Percentiles rank a stretch among this genome's conserved stretches.
These are phyloP conservation scores for Pediacus dermestoides DNA, from an alignment of 2,888 invertebrate genomes.

Conservation along the genomic window DNA sequence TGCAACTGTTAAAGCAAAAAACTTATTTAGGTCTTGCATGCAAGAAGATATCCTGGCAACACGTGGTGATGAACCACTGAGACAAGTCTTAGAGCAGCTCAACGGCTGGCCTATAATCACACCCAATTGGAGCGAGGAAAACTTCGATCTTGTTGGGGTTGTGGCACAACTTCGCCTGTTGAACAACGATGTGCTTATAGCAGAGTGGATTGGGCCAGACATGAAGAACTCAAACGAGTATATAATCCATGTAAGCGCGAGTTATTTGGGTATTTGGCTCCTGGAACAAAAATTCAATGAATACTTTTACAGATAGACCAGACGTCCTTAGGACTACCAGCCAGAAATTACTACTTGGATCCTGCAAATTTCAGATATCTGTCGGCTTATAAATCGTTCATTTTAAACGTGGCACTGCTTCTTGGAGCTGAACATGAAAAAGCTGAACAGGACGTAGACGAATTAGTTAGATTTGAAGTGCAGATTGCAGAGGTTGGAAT, in stretches of 20 bases:
- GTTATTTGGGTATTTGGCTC: conserved; percentile 3
- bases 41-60: conserved; percentile 64
- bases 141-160: conserved; percentile 69
- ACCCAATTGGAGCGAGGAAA: conserved; percentile 58
- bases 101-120: conserved; percentile 86
- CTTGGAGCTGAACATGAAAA: conserved; percentile 63
- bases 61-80: conserved; percentile 67
- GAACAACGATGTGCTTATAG: conserved; percentile 80
- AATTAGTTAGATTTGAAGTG: conserved; percentile 76
- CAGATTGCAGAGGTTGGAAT: conserved; percentile 59
- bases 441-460: conserved; percentile 62
- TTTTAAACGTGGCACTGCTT: conserved; percentile 66
- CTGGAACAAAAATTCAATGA: not conserved
- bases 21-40: conserved; percentile 81
- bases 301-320: conserved; percentile 70
- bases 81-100: conserved; percentile 63
- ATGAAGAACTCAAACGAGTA: conserved; percentile 88
- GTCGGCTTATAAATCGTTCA: conserved; percentile 74
- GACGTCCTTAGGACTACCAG: conserved; percentile 73
- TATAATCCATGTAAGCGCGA: conserved; percentile 64
- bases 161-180: conserved; percentile 72
- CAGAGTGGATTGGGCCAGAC: conserved; percentile 83
- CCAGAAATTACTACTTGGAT: conserved; percentile 69
- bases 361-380: conserved; percentile 63
- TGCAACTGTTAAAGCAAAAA: conserved; percentile 75